phyloP scores from a whole-genome alignment of 2,888 invertebrate genomes.

The Chaetogeoica ovagalla region DNA sequence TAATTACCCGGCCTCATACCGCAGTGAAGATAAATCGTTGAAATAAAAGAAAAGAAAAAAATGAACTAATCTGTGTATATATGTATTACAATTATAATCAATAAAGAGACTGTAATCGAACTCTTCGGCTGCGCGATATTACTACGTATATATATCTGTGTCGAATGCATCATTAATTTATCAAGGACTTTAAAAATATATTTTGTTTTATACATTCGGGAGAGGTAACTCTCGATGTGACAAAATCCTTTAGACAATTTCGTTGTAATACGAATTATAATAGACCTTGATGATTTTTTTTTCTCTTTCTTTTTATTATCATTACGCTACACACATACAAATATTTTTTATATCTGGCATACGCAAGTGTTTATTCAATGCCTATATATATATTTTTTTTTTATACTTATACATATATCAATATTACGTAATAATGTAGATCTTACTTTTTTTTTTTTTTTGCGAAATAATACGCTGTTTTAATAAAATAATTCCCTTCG shows the following conservation, averaged over 20 bases:
- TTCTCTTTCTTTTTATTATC: neutral
- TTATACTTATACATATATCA: neutral
- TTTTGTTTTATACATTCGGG: conserved; percentile 33
- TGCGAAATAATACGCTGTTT: neutral
- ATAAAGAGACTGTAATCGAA: neutral
- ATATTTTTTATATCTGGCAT: neutral
- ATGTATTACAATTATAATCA: neutral
- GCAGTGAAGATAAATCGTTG: neutral
- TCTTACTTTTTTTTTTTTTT: neutral
- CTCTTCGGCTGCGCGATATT: neutral
- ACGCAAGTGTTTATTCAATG: no score
- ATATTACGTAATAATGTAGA: conserved; percentile 1
- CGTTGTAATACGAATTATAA: neutral
- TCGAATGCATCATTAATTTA: conserved; percentile 33
- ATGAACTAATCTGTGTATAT: neutral
- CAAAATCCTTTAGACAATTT: conserved; percentile 30
- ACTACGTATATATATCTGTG: neutral
- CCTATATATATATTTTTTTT: no score
- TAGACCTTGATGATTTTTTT: conserved; percentile 30
- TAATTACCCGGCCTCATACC: neutral
- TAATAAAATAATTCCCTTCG: no score
- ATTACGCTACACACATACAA: conserved; percentile 19
- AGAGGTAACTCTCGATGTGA: conserved; percentile 21
- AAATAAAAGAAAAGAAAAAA: neutral
- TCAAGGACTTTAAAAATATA: conserved; percentile 26